Evolutionary conservation across 64 coral and sea anemone genomes (phyloP), one percentile per base, ranked within the genome.

Genomic region (Acropora tenuis): DNA sequence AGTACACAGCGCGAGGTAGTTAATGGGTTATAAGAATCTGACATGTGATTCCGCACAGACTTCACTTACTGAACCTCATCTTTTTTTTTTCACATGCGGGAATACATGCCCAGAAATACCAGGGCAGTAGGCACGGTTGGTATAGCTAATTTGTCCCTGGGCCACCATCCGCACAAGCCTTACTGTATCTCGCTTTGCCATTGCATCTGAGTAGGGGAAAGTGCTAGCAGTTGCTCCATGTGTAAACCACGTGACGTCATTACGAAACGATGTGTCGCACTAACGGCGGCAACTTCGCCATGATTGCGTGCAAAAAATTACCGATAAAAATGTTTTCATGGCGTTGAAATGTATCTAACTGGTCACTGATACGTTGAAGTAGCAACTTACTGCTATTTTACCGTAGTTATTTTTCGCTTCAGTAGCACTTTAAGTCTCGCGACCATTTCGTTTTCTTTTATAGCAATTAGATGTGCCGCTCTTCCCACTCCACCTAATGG

Each of bases 381-480:
- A 12, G 15, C 4, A 63, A 6, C 15, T 63, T 63, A 63, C 12
- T 63, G 59, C 59, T 63, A 63, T 63, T 63, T 63, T 63, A 63
- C 12, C 59, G 10, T 2, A 13, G 50, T 55, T 63, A 63, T 63
- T 63, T 63, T 63, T 63, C 59, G n/a, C 8, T 71, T 71, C 18
- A 20, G 67, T 40, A 71, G 67, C 18, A 71, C 1, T 71, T 30
- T 30, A 71, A n/a, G 67, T 71, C 67, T 48, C 43, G 20, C 40
- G 48, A 6, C 3, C 10, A 41, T 15, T 44, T 44, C 17, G 40
- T 15, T 82, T 82, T 63, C 9, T 65, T 30, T 50, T 42, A 43
- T 48, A 90, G 89, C 63, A 7, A 73, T 90, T 17, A 82, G 46
- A 4, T 90, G 89, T 71, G 77, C 47, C 4, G 41, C 89, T 1